Conservation (phyloP, 2,888 invertebrate species). For the Nymphalis urticae region DNA sequence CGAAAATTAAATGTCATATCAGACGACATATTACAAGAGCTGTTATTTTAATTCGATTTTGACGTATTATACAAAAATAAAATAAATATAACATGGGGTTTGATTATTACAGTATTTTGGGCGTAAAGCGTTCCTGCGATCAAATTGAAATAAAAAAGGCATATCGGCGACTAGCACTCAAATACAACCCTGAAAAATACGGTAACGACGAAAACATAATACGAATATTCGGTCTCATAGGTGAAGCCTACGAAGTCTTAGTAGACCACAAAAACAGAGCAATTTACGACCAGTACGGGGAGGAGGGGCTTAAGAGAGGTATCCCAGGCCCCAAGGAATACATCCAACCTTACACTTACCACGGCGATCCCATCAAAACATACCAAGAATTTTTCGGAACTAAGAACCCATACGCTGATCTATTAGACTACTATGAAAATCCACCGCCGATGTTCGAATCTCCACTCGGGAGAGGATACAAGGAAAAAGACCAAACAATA, state of each 20-base stretch:
- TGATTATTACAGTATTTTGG: slow-evolving; percentile 90
- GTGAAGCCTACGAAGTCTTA: slow-evolving; percentile 91
- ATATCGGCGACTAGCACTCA: slow-evolving; percentile 80
- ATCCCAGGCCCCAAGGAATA: slow-evolving; percentile 85
- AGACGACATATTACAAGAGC: neutral
- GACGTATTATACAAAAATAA: neutral
- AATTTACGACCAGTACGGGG: slow-evolving; percentile 94
- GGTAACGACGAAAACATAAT: slow-evolving; percentile 70
- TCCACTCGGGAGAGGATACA: slow-evolving; percentile 82
- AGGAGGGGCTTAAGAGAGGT: slow-evolving; percentile 91
- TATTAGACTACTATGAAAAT: slow-evolving; percentile 84
- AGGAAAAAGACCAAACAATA: slow-evolving; percentile 81
- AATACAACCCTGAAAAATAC: slow-evolving; percentile 83
- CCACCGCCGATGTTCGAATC: slow-evolving; percentile 84
- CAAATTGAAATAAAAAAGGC: slow-evolving; percentile 88
- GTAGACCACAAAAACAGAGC: slow-evolving; percentile 85
- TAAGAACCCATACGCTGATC: slow-evolving; percentile 89
- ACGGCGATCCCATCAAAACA: slow-evolving; percentile 88
- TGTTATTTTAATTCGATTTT: neutral
- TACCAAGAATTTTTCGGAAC: slow-evolving; percentile 92
- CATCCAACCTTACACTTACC: slow-evolving; percentile 89
- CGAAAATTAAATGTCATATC: neutral
- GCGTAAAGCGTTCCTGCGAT: slow-evolving; percentile 83
- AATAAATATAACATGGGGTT: slow-evolving; percentile 79
- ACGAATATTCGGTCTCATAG: slow-evolving; percentile 83